Evolutionary conservation across 2,113 vertebrate species (phyloP), one percentile per base, ranked within the genome.

Genomic region (Phylloscopus trochilus): DNA sequence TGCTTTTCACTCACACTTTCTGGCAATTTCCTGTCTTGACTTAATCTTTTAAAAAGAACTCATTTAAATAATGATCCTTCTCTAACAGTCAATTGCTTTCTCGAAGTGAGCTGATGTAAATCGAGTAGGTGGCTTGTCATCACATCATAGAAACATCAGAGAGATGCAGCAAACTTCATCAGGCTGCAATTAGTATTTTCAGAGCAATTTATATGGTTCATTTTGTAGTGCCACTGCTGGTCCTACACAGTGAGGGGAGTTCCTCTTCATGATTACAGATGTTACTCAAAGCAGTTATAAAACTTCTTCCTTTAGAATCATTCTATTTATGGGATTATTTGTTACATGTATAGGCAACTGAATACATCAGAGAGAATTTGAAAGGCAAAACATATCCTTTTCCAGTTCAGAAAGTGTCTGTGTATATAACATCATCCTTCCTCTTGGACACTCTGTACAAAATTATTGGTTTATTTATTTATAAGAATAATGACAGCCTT

Each of bases 41-140:
- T 93, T 91, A 93, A 95, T 90, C 75, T 95, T 95, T 73, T 43
- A 28, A 85, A 91, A 91, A 93, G 43, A 85, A 66, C 47, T 95
- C 9, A 95, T 94, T 95, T 92, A 95, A 94, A 95, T 97, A 96
- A 96, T 82, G 89, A 95, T 90, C 51, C 23, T 91, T 87, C 70
- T 77, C 84, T 88, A 83, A 67, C 78, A 91, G 87, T 89, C 82
- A 78, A 87, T 92, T 91, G 72, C 84, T 87, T 95, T 96, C 63
- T 93, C 58, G 8, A 95, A 82, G 81, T 76, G 77, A 93, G 64
- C 55, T 85, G 84, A 94, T 91, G 53, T 67, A 94, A 95, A 90
- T 95, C 3, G 56, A 66, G 84, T 89, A 85, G 84, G 89, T 85
- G 93, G 70, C 75, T 91, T 92, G 91, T 88, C 91, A 88, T 80